Conservation (phyloP, 2,797 vertebrate species). For the Ctenosaura bakeri region DNA sequence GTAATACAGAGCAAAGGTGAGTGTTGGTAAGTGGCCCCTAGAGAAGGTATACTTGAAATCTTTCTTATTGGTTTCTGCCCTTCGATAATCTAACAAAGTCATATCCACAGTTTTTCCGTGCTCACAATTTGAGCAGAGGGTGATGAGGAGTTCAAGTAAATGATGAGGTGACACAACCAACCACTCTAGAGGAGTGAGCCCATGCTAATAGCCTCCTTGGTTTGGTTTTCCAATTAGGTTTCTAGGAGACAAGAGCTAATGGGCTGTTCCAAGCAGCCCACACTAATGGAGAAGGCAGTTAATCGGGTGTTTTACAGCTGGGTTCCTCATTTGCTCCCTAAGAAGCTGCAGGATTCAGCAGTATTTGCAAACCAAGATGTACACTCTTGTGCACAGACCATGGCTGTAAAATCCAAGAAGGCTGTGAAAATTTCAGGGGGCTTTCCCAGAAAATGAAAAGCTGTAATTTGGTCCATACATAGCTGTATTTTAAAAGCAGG, state of each 20-base stretch:
- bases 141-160: neutral
- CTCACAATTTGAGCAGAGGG: neutral
- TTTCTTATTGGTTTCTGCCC: neutral
- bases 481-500: neutral
- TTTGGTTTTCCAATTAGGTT: constrained; percentile 30
- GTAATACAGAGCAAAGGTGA: neutral
- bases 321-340: neutral
- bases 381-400: neutral
- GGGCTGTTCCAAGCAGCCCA: neutral
- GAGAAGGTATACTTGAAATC: no score
- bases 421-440: neutral
- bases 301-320: constrained; percentile 23
- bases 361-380: neutral
- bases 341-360: neutral
- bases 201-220: neutral
- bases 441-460: neutral
- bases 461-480: neutral
- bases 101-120: neutral
- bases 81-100: neutral
- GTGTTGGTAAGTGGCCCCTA: neutral
- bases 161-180: neutral
- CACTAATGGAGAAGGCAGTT: constrained; percentile 19
- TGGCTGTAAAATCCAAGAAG: neutral
- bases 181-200: neutral
- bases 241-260: constrained; percentile 18